Evolutionary conservation across 2,888 invertebrate species (phyloP).

Genomic region (Nebria brevicollis): DNA sequence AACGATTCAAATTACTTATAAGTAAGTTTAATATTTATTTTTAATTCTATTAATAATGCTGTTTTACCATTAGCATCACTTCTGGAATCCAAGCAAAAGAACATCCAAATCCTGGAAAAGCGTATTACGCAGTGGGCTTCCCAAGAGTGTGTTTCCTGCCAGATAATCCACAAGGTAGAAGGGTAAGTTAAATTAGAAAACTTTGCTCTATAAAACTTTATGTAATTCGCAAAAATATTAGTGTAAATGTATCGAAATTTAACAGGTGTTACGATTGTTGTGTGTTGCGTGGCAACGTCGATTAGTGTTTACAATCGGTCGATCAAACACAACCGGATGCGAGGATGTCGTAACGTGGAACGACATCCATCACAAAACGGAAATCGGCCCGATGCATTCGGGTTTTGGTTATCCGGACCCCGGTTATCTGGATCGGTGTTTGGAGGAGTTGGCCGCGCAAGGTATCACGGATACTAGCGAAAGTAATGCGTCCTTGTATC

Average conservation of each 20-base stretch:
- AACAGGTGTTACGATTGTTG: slow-evolving; percentile 75
- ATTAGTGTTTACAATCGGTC: slow-evolving; percentile 84
- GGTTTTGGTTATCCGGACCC: slow-evolving; percentile 80
- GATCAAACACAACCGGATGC: slow-evolving; percentile 89
- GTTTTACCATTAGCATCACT: slow-evolving; percentile 71
- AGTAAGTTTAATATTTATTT: slow-evolving; percentile 63
- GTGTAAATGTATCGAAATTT: slow-evolving; percentile 5
- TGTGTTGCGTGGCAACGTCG: slow-evolving; percentile 86
- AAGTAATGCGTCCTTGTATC: slow-evolving; percentile 55
- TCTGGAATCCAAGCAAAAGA: slow-evolving; percentile 84
- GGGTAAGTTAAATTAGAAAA: slow-evolving; percentile 53
- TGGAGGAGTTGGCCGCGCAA: slow-evolving; percentile 69
- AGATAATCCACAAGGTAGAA: slow-evolving; percentile 82
- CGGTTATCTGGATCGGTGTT: slow-evolving; percentile 75
- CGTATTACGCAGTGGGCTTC: slow-evolving; percentile 90
- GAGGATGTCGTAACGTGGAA: slow-evolving; percentile 95
- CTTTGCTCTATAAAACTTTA: not conserved
- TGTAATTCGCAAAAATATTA: not conserved
- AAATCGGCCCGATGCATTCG: slow-evolving; percentile 67
- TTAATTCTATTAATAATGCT: slow-evolving; percentile 1
- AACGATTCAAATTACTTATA: slow-evolving; percentile 86
- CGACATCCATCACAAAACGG: slow-evolving; percentile 87
- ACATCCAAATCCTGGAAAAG: slow-evolving; percentile 83
- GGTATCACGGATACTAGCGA: slow-evolving; percentile 66
- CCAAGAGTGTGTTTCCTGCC: slow-evolving; percentile 86